phyloP scores from a whole-genome alignment of 2,113 vertebrate species.

The Colossoma macropomum region DNA sequence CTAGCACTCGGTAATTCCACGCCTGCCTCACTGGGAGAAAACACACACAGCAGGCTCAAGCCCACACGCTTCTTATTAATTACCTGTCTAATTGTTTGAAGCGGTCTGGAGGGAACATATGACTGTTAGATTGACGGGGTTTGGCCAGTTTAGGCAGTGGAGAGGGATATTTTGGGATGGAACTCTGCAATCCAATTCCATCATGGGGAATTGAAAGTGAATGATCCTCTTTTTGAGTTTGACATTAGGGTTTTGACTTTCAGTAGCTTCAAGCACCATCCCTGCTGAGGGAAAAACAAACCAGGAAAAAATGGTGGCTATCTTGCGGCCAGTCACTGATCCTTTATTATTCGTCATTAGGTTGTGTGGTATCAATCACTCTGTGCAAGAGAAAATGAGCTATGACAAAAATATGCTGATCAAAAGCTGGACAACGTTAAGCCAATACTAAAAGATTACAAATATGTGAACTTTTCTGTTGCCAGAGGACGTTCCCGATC shows the following conservation, averaged over 20 bases:
- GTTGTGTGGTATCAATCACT: not conserved
- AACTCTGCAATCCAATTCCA: not conserved
- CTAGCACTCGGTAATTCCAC: conserved; percentile 72
- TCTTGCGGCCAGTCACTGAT: not conserved
- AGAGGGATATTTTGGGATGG: not conserved
- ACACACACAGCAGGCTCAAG: conserved; percentile 68
- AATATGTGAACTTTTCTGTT: conserved; percentile 22
- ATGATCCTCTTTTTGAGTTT: conserved; percentile 20
- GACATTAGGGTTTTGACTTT: conserved; percentile 18
- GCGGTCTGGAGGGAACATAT: not conserved
- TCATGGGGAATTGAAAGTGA: conserved; percentile 1
- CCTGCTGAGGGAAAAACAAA: not conserved
- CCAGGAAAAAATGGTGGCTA: not conserved
- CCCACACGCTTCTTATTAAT: conserved; percentile 71
- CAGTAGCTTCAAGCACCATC: not conserved
- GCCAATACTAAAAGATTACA: conserved; percentile 5
- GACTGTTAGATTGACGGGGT: conserved; percentile 32
- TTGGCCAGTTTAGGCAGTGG: not conserved
- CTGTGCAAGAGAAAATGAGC: not conserved
- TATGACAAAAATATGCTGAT: not conserved
- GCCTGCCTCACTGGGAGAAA: conserved; percentile 62
- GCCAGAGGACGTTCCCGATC: conserved; percentile 25
- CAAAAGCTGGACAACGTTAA: not conserved
- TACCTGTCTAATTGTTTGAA: conserved; percentile 54
- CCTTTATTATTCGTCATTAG: not conserved